phyloP scores from a whole-genome alignment of 2,113 vertebrate species.

The Neomonachus schauinslandi region DNA sequence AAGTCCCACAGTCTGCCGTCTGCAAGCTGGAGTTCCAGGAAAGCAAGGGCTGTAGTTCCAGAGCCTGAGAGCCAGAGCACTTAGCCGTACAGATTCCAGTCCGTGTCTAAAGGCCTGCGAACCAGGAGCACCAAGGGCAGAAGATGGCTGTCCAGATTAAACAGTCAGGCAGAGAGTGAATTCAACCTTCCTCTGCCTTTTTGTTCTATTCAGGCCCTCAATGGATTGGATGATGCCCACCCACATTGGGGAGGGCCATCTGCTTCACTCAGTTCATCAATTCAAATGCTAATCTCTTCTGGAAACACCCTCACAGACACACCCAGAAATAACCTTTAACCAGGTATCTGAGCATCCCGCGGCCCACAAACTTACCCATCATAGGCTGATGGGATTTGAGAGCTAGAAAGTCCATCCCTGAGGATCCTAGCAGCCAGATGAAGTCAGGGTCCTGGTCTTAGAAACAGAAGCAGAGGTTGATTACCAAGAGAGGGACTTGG shows the following conservation, averaged over 20 bases:
- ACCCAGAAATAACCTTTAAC: not conserved
- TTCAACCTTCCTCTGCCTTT: not conserved
- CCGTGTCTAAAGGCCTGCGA: not conserved
- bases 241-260: not conserved
- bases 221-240: not conserved
- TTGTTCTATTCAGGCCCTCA: not conserved
- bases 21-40: not conserved
- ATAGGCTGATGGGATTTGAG: not conserved
- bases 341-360: not conserved
- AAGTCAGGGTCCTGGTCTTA: not conserved
- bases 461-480: not conserved
- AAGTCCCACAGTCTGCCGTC: not conserved
- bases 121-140: not conserved
- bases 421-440: not conserved
- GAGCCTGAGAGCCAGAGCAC: not conserved
- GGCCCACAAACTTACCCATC: not conserved
- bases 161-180: not conserved
- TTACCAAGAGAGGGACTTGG: not conserved
- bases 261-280: not conserved
- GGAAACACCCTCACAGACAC: not conserved
- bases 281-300: not conserved
- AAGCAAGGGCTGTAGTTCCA: not conserved
- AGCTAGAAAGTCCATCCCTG: not conserved
- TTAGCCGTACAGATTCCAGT: not conserved
- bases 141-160: not conserved